Base-by-base conservation (phyloP, 2,113 vertebrate species). In the Alouatta palliata region DNA sequence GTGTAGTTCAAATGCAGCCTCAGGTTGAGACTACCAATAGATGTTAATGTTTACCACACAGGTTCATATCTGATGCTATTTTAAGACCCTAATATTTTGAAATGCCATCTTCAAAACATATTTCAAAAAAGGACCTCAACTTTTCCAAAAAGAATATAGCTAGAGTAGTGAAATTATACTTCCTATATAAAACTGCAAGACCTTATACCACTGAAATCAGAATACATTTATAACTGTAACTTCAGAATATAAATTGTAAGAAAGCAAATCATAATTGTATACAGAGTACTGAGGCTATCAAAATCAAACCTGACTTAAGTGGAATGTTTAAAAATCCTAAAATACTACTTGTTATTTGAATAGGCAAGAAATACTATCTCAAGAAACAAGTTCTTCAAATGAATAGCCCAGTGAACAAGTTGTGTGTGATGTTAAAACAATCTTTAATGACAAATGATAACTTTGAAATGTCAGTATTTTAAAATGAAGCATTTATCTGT, bases 391-490 rank as follows among this genome's bases (percentile, higher is more conserved):
- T 71, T 88, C n/a, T 94, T 96, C 90, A 97, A 90, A 95, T 91
- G 52, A 98, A 96, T 88, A 97, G 90, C 70, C 96, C 97, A 98
- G 97, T 98, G 97, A 98, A 95, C 73, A 98, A 96, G 97, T 98
- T 98, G 98, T 71, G 97, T 98, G 97, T 97, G 98, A 98, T 98
- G 97, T 97, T 91, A 96, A 96, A 94, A 96, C 35, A 77, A 97
- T 95, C 90, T 97, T 97, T 97, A 97, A 97, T 97, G 97, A 97
- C 95, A 98, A 98, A 97, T 96, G 94, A 93, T 35, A 96, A 92
- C 84, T 97, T 97, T 93, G 82, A 97, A 94, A 97, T 95, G 83
- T 83, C 89, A 94, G 7, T 49, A 95, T 85, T 97, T 89, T 95
- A 94, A 96, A 86, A 13, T 56, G 32, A 96, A 96, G 79, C 43